Base-by-base conservation (phyloP, 2,113 vertebrate genomes). In the Nycticryphes semicollaris region DNA sequence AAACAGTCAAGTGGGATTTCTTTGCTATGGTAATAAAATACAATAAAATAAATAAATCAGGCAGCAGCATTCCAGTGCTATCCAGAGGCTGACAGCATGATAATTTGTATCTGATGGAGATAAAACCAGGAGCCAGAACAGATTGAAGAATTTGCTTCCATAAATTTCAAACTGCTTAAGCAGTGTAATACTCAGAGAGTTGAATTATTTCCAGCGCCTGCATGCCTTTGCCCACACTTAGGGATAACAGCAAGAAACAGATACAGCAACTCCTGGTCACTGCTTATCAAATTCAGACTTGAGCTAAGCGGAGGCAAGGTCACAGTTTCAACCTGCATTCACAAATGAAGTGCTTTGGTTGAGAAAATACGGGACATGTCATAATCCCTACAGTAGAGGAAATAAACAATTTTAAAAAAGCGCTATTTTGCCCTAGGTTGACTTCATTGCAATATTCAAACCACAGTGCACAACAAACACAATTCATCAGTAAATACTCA, bases 81-180 rank as follows among this genome's bases (percentile, higher is more conserved):
- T 79, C 77, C 89, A 90, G 78, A 83, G 69, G 62, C 78, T 79
- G 93, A 76, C 70, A 96, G 78, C 12, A 1, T 30, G 56, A 33
- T 89, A 63, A 75, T 78, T 89, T 87, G 60, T 68, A 78, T 48
- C 66, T 45, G 60, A 95, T 50, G 66, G 66, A 87, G 77, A 91
- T 45, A 78, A 91, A 92, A 87, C 37, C 86, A 91, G 67, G 59
- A 97, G 83, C 76, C 94, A 93, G 72, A 94, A 88, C 45, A 62
- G 68, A 84, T 0, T 84, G 84, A 39, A 39, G 39, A 39, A 39
- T 39, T 39, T 39, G 39, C 39, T 39, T 39, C 39, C 39, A 39
- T 39, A 39, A 39, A 39, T 39, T 39, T 39, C 4, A 89, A 94
- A 87, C 35, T 76, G 90, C 80, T 87, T 87, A 92, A 90, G 73